Percentiles rank a stretch among this genome's conserved stretches.
Conservation (phyloP, 2,888 invertebrate species). For the Ctenicera cuprea region DNA sequence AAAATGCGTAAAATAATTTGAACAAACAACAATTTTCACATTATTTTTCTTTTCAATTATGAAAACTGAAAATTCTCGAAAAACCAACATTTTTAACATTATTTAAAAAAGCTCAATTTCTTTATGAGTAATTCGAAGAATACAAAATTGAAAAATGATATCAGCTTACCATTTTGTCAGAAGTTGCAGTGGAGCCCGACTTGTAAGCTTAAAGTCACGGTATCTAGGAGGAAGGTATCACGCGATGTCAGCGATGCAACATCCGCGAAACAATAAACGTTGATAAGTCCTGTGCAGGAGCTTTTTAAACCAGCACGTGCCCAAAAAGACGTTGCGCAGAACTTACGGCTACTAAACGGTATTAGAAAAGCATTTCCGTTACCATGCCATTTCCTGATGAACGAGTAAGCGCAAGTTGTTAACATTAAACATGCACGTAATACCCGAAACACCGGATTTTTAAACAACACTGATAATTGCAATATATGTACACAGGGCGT, state of each 20-base stretch:
- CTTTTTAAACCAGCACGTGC: conserved; percentile 47
- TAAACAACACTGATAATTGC: too few species aligned
- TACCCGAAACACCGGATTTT: too few species aligned
- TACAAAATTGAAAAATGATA: neutral
- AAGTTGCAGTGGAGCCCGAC: conserved; percentile 6
- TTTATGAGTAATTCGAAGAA: neutral
- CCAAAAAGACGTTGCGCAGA: conserved; percentile 47
- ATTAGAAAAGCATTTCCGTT: conserved; percentile 38
- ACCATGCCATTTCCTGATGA: conserved; percentile 34
- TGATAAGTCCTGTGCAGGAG: conserved; percentile 34
- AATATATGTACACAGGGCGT: too few species aligned
- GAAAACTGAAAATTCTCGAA: too few species aligned
- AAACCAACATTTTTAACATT: neutral
- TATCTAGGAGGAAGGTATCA: conserved; percentile 33
- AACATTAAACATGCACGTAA: too few species aligned
- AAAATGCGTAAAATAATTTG: too few species aligned
- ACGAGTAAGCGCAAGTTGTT: too few species aligned
- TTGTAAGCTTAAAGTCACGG: conserved; percentile 7
- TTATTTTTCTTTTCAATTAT: too few species aligned
- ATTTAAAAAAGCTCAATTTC: neutral
- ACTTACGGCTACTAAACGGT: conserved; percentile 19
- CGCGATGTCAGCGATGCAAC: conserved; percentile 67
- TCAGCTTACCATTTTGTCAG: conserved; percentile 32
- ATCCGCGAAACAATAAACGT: conserved; percentile 63
- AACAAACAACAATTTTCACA: too few species aligned